Conservation (phyloP, 2,113 vertebrate species). For the Motacilla alba region DNA sequence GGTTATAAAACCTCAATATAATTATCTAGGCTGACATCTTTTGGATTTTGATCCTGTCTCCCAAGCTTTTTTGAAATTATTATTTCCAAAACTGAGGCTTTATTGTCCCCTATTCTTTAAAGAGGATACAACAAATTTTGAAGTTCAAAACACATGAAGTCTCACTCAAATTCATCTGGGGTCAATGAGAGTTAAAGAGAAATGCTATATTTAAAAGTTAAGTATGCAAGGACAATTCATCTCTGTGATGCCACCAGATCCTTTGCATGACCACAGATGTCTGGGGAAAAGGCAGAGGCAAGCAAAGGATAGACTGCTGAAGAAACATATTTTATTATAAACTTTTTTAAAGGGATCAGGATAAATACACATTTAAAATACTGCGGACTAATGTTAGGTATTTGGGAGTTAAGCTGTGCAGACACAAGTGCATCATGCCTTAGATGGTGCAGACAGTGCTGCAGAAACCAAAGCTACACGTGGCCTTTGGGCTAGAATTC, state of each 20-base stretch:
- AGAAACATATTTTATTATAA: not conserved
- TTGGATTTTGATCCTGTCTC: not conserved
- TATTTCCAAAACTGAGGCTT: not conserved
- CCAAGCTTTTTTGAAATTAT: not conserved
- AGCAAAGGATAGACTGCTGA: not conserved
- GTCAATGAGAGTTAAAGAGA: not conserved
- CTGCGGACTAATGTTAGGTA: not conserved
- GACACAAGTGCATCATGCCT: not conserved
- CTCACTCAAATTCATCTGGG: not conserved
- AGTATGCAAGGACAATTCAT: not conserved
- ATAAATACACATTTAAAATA: not conserved
- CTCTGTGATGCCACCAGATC: not conserved
- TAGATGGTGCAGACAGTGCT: not conserved
- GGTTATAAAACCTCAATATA: not conserved
- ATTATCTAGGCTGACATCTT: not conserved
- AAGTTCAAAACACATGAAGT: not conserved
- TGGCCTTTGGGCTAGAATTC: not conserved
- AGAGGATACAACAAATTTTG: not conserved
- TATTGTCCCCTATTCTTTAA: not conserved
- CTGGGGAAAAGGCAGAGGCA: not conserved
- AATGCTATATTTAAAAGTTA: not conserved
- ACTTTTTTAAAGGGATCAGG: not conserved
- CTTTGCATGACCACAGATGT: not conserved
- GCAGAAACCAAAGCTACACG: not conserved
- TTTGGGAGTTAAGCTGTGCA: not conserved